phyloP scores from a whole-genome alignment of 2,888 invertebrate species.

The Hetaerina titia region DNA sequence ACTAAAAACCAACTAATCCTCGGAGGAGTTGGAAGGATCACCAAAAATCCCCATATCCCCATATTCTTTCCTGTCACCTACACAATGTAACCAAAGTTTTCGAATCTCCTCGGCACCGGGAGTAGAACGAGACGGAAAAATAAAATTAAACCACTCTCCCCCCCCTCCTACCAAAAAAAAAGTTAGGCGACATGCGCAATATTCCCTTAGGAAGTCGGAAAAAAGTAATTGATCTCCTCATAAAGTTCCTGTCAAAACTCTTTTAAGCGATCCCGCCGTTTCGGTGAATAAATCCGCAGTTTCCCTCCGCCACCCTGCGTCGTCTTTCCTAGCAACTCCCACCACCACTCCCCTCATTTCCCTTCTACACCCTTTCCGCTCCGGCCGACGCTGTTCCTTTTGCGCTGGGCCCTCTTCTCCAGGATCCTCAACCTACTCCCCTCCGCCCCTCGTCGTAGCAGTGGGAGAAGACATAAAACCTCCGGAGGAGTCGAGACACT shows the following conservation, averaged over 20 bases:
- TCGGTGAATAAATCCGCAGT: not conserved
- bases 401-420: no score
- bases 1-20: not conserved
- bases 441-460: conserved; percentile 18
- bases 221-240: not conserved
- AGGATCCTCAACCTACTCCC: not conserved
- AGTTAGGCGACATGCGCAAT: not conserved
- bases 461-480: conserved; percentile 43
- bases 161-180: not conserved
- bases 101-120: not conserved
- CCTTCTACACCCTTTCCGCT: not conserved
- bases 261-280: not conserved
- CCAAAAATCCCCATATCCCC: not conserved
- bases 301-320: not conserved
- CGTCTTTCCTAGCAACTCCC: not conserved
- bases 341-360: not conserved
- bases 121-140: not conserved
- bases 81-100: not conserved
- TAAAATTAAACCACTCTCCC: not conserved
- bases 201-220: not conserved
- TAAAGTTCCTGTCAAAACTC: not conserved
- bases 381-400: not conserved
- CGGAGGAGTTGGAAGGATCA: not conserved
- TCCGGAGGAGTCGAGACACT: conserved; percentile 41
- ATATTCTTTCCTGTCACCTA: not conserved